These are phyloP conservation scores for Copidosoma floridanum DNA, from an alignment of 1,140 invertebrate species.

Conservation along the genomic window DNA sequence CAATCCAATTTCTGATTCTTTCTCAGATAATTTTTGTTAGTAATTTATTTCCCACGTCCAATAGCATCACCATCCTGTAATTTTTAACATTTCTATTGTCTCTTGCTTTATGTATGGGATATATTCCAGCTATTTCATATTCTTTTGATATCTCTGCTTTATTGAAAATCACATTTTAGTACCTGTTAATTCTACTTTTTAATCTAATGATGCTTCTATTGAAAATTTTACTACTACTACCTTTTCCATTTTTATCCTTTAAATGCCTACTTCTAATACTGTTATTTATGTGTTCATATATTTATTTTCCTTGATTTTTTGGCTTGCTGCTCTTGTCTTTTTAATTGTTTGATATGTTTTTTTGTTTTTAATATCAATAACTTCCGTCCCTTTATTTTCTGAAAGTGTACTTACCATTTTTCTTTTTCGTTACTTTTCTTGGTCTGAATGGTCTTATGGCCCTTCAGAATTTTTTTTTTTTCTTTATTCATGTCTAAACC, in stretches of 20 bases:
- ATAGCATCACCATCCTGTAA: constrained; percentile 26
- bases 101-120: constrained; percentile 22
- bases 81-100: constrained; percentile 6
- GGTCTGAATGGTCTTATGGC: not conserved
- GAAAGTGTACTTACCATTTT: no score
- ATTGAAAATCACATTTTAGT: no score
- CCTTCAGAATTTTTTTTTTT: not conserved
- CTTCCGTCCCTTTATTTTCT: no score
- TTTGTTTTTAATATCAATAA: no score
- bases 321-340: not conserved
- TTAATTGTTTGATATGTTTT: constrained; percentile 23
- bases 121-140: constrained; percentile 12
- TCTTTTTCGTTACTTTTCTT: not conserved
- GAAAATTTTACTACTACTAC: constrained; percentile 37
- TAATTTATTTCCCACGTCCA: constrained; percentile 26
- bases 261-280: no score
- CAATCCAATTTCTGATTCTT: constrained; percentile 20
- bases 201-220: constrained; percentile 26
- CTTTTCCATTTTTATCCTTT: no score
- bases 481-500: no score
- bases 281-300: constrained; percentile 1
- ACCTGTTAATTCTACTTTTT: constrained; percentile 3
- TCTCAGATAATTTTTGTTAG: constrained; percentile 17
- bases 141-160: no score
- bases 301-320: not conserved